Percentiles rank a stretch among this genome's conserved stretches.
These are phyloP conservation scores for Drosophila meridiana DNA, from an alignment of 2,888 invertebrate species.

Conservation along the genomic window DNA sequence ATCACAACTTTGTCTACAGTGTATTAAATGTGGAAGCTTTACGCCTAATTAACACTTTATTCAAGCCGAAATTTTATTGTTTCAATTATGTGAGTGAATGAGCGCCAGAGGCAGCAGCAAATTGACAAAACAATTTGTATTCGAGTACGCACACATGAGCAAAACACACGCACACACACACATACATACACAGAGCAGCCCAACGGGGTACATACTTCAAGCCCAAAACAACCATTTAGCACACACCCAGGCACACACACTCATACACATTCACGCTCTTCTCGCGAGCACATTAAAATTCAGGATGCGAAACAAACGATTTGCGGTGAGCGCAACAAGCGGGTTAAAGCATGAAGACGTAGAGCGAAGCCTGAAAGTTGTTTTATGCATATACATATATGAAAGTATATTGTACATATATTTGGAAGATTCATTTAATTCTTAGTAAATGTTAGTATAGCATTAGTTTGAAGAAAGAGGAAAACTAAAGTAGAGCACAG, in stretches of 20 bases:
- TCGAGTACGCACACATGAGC: constrained; percentile 24
- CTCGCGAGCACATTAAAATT: constrained; percentile 71
- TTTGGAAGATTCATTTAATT: background rate
- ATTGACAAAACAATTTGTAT: constrained; percentile 64
- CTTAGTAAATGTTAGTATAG: background rate
- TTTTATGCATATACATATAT: background rate
- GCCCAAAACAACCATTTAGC: constrained; percentile 27
- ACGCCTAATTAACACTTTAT: constrained; percentile 80
- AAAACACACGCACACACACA: constrained; percentile 23
- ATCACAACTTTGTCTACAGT: constrained; percentile 66
- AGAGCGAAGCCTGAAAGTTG: no score
- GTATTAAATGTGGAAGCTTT: constrained; percentile 62
- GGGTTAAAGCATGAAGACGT: background rate
- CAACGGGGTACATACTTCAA: constrained; percentile 28
- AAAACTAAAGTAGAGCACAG: no score
- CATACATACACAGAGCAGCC: constrained; percentile 21
- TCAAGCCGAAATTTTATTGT: constrained; percentile 72
- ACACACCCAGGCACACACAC: constrained; percentile 21
- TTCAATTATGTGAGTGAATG: constrained; percentile 65
- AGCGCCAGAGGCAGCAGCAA: constrained; percentile 45
- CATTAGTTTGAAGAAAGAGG: background rate
- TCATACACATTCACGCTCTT: constrained; percentile 17
- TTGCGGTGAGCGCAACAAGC: constrained; percentile 63
- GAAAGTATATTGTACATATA: background rate
- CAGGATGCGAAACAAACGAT: constrained; percentile 73